Evolutionary conservation across 2,888 invertebrate genomes (phyloP), one percentile per base, ranked within the genome.

Genomic region (Macrophya annulata): DNA sequence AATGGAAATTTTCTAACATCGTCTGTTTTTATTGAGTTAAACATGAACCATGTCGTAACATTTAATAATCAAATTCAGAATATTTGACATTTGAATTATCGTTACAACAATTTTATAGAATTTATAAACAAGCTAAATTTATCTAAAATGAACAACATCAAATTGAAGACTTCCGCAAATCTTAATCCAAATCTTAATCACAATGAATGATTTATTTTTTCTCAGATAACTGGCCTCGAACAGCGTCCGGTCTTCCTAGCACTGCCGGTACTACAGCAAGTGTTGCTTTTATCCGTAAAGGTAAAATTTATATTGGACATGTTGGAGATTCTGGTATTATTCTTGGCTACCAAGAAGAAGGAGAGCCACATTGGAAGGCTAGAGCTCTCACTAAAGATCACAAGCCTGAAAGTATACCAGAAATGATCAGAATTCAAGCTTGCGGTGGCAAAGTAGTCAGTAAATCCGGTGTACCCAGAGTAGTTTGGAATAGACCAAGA

Each of bases 321-420:
- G 99, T 99, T 1, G 99, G 99, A n/a, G 99, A 99, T 94, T 99
- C 99, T 0, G 98, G 97, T 43, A 98, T 99, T 91, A 97, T 98
- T 15, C 94, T 99, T 81, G 98, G 98, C 31, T 97, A 96, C 93
- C 96, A 97, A 92, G 96, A 96, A 89, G 95, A 96, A 88, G 95
- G 94, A 87, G 95, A 96, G 89, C 94, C 95, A 62, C 95, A 95
- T 88, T 98, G 98, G 98, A 95, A 96, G 86, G 97, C 98, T 0
- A 96, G 96, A 91, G 96, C 97, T 10, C 93, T 99, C 85, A 99
- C 99, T 0, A 96, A 96, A 89, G 99, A 99, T 92, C 99, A 99
- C 93, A 99, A 99, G 93, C 99, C 99, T 0, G 99, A 99, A 93
- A 97, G 96, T 86, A 95, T 96, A 9, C 95, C 95, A 8, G 99